Percentiles rank a stretch among this genome's conserved stretches.
Conservation (phyloP, 2,797 vertebrate species). For the Neopelma chrysocephalum region DNA sequence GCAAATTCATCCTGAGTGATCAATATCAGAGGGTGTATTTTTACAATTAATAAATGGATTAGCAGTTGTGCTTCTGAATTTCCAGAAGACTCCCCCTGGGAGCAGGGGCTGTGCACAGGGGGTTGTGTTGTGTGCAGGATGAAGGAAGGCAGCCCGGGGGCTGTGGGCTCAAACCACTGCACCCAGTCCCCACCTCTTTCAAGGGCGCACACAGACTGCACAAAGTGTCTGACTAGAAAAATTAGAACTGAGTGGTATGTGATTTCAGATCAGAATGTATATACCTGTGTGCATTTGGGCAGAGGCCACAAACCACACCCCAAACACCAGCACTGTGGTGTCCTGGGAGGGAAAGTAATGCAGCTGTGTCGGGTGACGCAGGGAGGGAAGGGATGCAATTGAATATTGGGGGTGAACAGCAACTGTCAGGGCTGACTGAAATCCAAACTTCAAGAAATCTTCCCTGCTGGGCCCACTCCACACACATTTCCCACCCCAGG, state of each 20-base stretch:
- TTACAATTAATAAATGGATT: neutral
- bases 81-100: neutral
- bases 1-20: neutral
- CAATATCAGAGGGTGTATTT: neutral
- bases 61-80: neutral
- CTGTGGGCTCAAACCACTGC: neutral
- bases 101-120: fast-evolving
- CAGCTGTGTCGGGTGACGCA: neutral
- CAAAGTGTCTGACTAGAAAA: neutral
- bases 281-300: neutral
- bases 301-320: neutral
- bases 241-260: too few species aligned
- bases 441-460: neutral
- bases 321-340: fast-evolving
- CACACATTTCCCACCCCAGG: neutral
- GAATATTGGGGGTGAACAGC: neutral
- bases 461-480: neutral
- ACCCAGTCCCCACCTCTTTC: neutral
- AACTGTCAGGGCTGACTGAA: neutral
- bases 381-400: neutral
- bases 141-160: fast-evolving
- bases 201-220: fast-evolving
- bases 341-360: neutral
- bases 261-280: neutral
- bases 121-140: neutral